A percentile compares a stretch with the other conserved stretches of the same genome.
Conservation (phyloP, 2,113 vertebrate species). For the Pterocles burchelli region DNA sequence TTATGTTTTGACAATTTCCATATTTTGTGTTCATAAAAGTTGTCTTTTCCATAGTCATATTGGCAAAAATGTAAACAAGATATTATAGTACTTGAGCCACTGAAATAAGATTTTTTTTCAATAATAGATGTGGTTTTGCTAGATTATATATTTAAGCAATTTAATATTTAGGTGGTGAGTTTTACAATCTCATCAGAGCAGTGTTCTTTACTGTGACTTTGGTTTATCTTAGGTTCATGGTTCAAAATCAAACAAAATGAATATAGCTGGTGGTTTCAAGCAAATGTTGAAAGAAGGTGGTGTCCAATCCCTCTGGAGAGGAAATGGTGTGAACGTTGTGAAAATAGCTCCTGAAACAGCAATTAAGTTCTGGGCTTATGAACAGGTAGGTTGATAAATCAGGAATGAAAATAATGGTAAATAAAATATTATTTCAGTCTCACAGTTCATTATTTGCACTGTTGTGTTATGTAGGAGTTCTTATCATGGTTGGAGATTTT, state of each 20-base stretch:
- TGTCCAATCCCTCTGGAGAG: conserved; percentile 88
- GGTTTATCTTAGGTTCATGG: conserved; percentile 84
- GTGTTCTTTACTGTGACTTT: neutral
- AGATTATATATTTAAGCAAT: neutral
- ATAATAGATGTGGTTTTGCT: neutral
- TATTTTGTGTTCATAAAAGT: neutral
- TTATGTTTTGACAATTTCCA: neutral
- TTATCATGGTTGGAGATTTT: neutral
- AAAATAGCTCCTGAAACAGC: conserved; percentile 97
- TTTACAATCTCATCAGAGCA: neutral
- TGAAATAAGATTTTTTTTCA: neutral
- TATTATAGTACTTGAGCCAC: neutral
- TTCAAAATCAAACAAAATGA: conserved; percentile 83
- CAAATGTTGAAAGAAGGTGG: conserved; percentile 93
- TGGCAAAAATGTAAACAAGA: neutral
- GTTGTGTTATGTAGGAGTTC: neutral
- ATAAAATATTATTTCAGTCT: neutral
- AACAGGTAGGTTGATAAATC: conserved; percentile 81
- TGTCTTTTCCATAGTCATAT: neutral
- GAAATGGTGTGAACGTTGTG: conserved; percentile 93
- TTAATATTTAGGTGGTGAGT: neutral
- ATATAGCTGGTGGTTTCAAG: conserved; percentile 83
- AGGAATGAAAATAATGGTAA: neutral
- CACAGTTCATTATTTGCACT: neutral
- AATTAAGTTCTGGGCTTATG: conserved; percentile 95